Evolutionary conservation across 2,113 vertebrate species (phyloP), one percentile per base, ranked within the genome.

Genomic region (Empidonax traillii): DNA sequence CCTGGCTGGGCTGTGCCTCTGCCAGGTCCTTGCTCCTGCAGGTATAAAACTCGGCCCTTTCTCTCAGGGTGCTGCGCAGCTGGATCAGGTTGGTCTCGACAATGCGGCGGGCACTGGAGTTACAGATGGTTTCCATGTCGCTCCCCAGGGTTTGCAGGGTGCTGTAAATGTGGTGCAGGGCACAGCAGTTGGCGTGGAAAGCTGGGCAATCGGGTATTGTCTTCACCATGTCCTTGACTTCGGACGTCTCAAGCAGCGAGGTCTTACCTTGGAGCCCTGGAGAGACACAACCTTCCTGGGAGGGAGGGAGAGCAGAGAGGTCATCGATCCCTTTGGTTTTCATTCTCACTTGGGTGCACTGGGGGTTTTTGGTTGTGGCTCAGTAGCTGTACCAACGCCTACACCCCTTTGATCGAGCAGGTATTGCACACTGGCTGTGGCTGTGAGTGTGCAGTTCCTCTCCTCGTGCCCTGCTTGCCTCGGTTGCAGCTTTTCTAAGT

Each of bases 91-190:
- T 97, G 6, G 6, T 19, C 0, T 3, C 0, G 0, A 95, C 2
- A 0, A 12, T 0, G 0, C 0, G 0, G 2, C 1, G 3, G 9
- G 62, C 3, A 8, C 5, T 22, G 6, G 6, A 0, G 3, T 2
- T 16, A 4, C 96, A 97, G 14, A 88, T 3, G 0, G 1, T 12
- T 16, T 52, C 61, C 0, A 89, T 27, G 2, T 59, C 1, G 0
- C 8, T 16, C 4, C 0, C 5, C 77, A 95, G 6, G 14, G 1
- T 6, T 6, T 2, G 2, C 77, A 97, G 35, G 4, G 7, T 0
- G 2, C 7, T 4, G 20, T 15, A 9, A 31, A 84, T 56, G 49
- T 37, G 15, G 49, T 63, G 56, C 65, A 90, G 1, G 10, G 37
- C 72, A 4, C 88, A 96, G 85, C 96, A 97, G 5, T 13, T 10